These are phyloP conservation scores for Ecliptopera silaceata DNA, from an alignment of 2,888 invertebrate species.

Conservation along the genomic window DNA sequence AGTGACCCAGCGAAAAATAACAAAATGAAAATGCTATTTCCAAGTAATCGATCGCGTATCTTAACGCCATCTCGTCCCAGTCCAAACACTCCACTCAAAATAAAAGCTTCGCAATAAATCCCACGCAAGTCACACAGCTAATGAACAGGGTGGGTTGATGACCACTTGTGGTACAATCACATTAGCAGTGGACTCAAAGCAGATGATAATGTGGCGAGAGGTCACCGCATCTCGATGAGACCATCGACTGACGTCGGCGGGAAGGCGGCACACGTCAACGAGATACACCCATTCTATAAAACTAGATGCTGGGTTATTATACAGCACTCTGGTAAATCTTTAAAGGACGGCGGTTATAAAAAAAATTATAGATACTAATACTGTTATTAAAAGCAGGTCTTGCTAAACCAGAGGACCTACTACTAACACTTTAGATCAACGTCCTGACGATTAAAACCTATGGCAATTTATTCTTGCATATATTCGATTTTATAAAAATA, in stretches of 20 bases:
- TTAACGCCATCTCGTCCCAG: neutral
- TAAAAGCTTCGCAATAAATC: conserved; percentile 47
- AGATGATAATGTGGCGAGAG: conserved; percentile 62
- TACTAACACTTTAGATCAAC: too few species aligned
- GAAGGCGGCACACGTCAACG: conserved; percentile 23
- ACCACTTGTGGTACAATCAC: conserved; percentile 59
- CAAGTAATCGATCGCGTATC: neutral
- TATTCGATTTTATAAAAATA: too few species aligned
- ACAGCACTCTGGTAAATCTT: too few species aligned
- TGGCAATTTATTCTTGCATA: too few species aligned
- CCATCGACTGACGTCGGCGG: neutral
- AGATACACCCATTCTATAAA: too few species aligned
- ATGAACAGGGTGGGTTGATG: conserved; percentile 43
- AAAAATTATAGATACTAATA: too few species aligned
- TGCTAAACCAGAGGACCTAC: too few species aligned
- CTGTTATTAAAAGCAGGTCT: too few species aligned
- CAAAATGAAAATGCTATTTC: neutral
- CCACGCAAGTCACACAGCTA: conserved; percentile 58
- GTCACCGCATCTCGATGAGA: conserved; percentile 68
- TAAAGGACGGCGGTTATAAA: too few species aligned
- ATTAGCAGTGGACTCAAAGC: conserved; percentile 53
- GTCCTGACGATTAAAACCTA: too few species aligned
- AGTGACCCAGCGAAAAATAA: too few species aligned
- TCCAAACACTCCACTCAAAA: conserved; percentile 22
- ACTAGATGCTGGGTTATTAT: too few species aligned